A percentile compares a stretch with the other conserved stretches of the same genome.
phyloP scores from a whole-genome alignment of 2,888 invertebrate genomes.

The Cheilosia soror region DNA sequence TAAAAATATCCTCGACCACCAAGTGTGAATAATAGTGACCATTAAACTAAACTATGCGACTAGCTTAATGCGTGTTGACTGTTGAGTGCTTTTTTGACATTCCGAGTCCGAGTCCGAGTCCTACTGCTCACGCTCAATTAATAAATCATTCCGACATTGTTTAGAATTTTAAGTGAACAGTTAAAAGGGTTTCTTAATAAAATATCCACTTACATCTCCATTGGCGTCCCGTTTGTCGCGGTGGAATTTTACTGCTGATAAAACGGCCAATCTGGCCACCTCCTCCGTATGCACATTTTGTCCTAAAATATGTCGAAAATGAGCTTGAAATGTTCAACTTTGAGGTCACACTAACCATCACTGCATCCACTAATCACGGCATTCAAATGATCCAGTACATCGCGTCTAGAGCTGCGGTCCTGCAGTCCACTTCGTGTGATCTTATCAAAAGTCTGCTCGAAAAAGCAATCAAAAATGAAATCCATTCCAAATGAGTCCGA shows the following conservation, averaged over 20 bases:
- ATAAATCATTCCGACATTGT: no score
- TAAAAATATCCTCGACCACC: no score
- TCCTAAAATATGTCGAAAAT: constrained; percentile 76
- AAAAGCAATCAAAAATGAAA: constrained; percentile 91
- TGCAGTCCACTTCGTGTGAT: constrained; percentile 90
- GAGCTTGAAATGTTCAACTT: not conserved
- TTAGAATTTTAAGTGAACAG: not conserved
- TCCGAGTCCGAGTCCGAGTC: no score
- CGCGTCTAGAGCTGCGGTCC: constrained; percentile 88
- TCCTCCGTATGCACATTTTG: constrained; percentile 82
- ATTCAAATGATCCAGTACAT: constrained; percentile 91
- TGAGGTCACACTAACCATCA: constrained; percentile 78
- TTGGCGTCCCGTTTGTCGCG: constrained; percentile 81
- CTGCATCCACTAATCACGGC: constrained; percentile 90
- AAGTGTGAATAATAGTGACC: no score
- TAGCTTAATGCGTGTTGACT: no score
- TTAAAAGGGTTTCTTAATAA: not conserved
- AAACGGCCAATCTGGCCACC: constrained; percentile 82
- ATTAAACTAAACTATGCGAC: no score
- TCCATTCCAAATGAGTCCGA: constrained; percentile 86
- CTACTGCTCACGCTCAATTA: no score
- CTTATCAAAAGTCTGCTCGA: constrained; percentile 89
- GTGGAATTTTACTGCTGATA: constrained; percentile 82
- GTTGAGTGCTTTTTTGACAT: no score
- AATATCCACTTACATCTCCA: constrained; percentile 77